These are phyloP conservation scores for Pogona vitticeps DNA, from an alignment of 2,113 vertebrate genomes.

Conservation along the genomic window DNA sequence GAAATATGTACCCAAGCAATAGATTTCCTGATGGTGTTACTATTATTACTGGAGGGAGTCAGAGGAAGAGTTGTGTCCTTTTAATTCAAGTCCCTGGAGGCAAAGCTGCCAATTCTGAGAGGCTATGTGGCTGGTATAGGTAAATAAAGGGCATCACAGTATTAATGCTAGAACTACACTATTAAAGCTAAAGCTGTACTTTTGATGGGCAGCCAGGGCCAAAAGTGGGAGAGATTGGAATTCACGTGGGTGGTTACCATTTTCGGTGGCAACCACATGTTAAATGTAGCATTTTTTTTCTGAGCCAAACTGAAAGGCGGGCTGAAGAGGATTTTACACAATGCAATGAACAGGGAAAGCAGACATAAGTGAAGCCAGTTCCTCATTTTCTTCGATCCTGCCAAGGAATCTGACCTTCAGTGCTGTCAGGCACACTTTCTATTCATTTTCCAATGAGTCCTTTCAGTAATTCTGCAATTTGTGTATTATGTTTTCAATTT, in stretches of 20 bases:
- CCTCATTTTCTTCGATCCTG: neutral
- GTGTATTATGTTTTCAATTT: neutral
- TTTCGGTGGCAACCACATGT: neutral
- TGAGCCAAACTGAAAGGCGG: constrained; percentile 72
- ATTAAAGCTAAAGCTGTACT: too few relatives aligned
- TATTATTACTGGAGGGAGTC: neutral
- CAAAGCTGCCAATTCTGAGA: constrained; percentile 58
- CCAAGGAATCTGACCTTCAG: neutral
- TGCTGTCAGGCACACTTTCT: neutral
- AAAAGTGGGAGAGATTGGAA: neutral
- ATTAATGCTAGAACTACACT: constrained; percentile 45
- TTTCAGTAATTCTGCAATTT: neutral
- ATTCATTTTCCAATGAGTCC: neutral
- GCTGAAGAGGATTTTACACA: constrained; percentile 73
- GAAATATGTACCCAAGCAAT: constrained; percentile 80
- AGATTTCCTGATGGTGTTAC: constrained; percentile 81
- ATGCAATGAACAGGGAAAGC: constrained; percentile 51
- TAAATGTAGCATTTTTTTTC: neutral
- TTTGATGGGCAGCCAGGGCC: too few relatives aligned
- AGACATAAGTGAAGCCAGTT: constrained; percentile 8
- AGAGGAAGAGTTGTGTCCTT: neutral
- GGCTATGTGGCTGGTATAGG: constrained; percentile 73
- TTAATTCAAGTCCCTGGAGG: neutral
- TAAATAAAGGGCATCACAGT: constrained; percentile 74
- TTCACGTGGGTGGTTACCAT: neutral